phyloP scores from a whole-genome alignment of 1,140 invertebrate genomes.

The Magallana angulata region DNA sequence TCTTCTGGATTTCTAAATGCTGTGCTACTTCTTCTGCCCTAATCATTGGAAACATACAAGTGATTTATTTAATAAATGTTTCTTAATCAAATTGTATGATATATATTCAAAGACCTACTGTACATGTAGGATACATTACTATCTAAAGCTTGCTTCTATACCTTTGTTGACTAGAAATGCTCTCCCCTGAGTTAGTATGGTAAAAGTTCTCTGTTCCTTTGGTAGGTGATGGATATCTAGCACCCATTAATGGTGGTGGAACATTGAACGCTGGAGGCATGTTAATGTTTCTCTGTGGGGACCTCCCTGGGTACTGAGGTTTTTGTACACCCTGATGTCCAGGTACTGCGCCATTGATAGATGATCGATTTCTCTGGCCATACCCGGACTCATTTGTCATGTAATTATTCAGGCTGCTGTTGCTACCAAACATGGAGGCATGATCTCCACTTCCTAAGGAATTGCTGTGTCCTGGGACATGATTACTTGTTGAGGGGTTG shows the following conservation, averaged over 20 bases:
- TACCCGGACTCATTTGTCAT: neutral
- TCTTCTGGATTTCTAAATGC: conserved; percentile 29
- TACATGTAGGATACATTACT: too few relatives aligned
- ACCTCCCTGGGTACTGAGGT: neutral
- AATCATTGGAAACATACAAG: too few relatives aligned
- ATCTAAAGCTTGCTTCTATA: neutral
- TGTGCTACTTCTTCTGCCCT: neutral
- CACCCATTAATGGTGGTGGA: neutral
- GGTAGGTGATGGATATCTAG: neutral
- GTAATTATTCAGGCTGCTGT: conserved; percentile 19
- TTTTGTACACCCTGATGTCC: neutral
- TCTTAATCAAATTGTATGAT: too few relatives aligned
- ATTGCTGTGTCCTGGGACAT: neutral
- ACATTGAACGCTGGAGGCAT: neutral
- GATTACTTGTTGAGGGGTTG: neutral
- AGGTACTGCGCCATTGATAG: neutral
- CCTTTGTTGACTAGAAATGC: neutral
- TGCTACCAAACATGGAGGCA: neutral
- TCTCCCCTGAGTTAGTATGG: neutral
- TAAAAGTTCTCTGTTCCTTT: neutral
- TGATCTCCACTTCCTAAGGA: neutral
- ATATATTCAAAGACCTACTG: too few relatives aligned
- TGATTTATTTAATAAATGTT: too few relatives aligned
- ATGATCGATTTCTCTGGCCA: neutral
- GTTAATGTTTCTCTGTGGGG: neutral